Percentiles rank a stretch among this genome's conserved stretches.
Evolutionary conservation across 2,797 vertebrate species (phyloP).

Genomic region (Decapterus maruadsi): DNA sequence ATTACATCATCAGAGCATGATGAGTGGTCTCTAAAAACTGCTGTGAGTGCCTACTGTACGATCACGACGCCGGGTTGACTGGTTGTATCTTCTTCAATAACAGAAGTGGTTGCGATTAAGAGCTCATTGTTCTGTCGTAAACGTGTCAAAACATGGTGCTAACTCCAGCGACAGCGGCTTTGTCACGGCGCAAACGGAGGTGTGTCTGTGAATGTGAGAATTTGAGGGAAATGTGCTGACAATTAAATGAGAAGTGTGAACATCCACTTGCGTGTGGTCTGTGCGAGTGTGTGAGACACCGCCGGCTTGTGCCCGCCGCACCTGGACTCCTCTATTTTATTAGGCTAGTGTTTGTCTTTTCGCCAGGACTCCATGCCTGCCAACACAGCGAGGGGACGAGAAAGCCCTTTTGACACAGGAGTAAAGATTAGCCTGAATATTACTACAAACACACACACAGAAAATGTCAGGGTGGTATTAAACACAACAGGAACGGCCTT

Average conservation of each 20-base stretch:
- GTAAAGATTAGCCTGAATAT: slow-evolving; percentile 39
- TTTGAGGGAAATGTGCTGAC: slow-evolving; percentile 22
- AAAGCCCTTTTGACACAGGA: slow-evolving; percentile 29
- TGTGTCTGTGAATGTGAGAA: slow-evolving; percentile 7
- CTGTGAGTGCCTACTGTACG: slow-evolving; percentile 1
- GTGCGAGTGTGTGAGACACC: neutral
- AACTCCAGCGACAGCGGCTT: slow-evolving; percentile 32
- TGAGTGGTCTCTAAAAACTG: slow-evolving; percentile 19
- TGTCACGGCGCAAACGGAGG: slow-evolving; percentile 17
- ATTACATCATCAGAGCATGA: slow-evolving; percentile 61
- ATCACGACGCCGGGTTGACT: slow-evolving; percentile 34
- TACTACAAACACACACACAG: slow-evolving; percentile 28
- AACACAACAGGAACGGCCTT: slow-evolving; percentile 16
- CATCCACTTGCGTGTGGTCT: slow-evolving; percentile 10
- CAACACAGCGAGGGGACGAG: slow-evolving; percentile 20
- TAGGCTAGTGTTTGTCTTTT: slow-evolving; percentile 37
- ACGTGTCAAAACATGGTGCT: slow-evolving; percentile 53
- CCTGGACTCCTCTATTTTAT: slow-evolving; percentile 32
- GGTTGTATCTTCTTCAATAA: slow-evolving; percentile 17
- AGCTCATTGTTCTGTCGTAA: slow-evolving; percentile 27
- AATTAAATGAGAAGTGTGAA: slow-evolving; percentile 42
- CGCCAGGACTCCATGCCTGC: slow-evolving; percentile 18
- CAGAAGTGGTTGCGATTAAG: slow-evolving; percentile 48
- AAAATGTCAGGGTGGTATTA: slow-evolving; percentile 45
- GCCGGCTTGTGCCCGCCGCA: neutral